A percentile compares a stretch with the other conserved stretches of the same genome.
Evolutionary conservation across 2,888 invertebrate species (phyloP).

Genomic region (Leucophenga maculata): DNA sequence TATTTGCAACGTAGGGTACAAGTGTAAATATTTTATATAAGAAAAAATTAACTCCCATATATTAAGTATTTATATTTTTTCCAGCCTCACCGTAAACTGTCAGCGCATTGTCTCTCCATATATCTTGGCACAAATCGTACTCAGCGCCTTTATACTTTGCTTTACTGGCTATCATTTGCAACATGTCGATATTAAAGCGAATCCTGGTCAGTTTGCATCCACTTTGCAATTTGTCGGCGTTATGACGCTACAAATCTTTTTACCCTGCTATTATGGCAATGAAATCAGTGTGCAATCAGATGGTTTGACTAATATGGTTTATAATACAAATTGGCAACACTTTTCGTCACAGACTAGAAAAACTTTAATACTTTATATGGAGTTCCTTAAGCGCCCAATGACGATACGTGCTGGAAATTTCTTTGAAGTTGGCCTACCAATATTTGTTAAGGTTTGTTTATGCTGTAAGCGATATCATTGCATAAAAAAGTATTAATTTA

Average conservation of each 20-base stretch:
- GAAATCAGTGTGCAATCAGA: conserved; percentile 58
- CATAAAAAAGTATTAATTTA: neutral
- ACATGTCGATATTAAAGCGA: conserved; percentile 41
- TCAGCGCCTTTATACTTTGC: conserved; percentile 62
- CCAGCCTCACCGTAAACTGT: conserved; percentile 30
- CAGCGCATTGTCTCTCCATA: conserved; percentile 50
- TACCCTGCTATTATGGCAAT: conserved; percentile 67
- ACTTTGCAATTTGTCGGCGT: conserved; percentile 56
- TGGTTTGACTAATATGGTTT: conserved; percentile 52
- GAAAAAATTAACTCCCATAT: neutral
- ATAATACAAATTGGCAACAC: conserved; percentile 60
- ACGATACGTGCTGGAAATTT: conserved; percentile 58
- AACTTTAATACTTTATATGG: conserved; percentile 58
- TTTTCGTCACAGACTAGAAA: conserved; percentile 46
- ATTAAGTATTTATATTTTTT: neutral
- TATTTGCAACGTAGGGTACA: conserved; percentile 31
- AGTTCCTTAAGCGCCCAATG: conserved; percentile 58
- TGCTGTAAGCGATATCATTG: no score
- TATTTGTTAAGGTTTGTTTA: conserved; percentile 63
- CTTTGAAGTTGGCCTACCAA: conserved; percentile 61
- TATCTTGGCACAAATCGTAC: conserved; percentile 51
- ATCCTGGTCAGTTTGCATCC: conserved; percentile 50
- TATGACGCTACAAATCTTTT: conserved; percentile 62
- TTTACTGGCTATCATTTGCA: conserved; percentile 60
- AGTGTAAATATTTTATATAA: neutral